Conservation (phyloP, 1,140 invertebrate genomes). For the Eumaeus atala region DNA sequence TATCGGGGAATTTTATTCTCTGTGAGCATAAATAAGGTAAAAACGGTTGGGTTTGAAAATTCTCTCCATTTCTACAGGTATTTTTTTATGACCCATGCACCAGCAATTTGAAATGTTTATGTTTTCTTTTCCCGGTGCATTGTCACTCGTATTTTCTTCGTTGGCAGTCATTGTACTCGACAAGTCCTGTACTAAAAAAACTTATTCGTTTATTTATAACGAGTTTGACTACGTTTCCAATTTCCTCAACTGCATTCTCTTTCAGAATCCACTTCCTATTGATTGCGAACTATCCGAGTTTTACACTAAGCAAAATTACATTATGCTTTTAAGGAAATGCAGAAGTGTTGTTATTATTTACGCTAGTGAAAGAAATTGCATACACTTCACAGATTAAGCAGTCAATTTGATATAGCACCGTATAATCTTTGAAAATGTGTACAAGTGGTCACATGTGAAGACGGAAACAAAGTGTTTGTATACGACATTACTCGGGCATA, state of each 20-base stretch:
- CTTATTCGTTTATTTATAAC: no score
- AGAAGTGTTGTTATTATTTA: no score
- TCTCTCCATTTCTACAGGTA: neutral
- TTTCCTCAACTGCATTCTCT: no score
- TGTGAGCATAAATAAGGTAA: conserved; percentile 13
- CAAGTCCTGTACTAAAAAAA: no score
- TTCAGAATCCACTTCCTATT: no score
- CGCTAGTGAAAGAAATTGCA: no score
- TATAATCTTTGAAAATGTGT: conserved; percentile 3
- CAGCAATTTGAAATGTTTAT: neutral
- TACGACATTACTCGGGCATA: conserved; percentile 10
- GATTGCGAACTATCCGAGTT: no score
- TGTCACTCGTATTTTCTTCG: neutral
- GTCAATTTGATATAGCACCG: neutral
- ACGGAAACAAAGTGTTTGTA: conserved; percentile 7
- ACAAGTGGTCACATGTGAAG: conserved; percentile 9
- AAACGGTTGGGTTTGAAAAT: neutral
- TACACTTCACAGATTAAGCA: no score
- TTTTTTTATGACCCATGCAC: neutral
- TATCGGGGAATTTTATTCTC: conserved; percentile 17
- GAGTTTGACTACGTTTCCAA: no score
- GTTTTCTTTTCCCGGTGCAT: neutral
- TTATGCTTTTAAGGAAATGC: no score
- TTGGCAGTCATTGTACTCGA: neutral
- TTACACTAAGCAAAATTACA: no score